Conservation (phyloP, 1,140 invertebrate genomes). For the Asobara japonica region DNA sequence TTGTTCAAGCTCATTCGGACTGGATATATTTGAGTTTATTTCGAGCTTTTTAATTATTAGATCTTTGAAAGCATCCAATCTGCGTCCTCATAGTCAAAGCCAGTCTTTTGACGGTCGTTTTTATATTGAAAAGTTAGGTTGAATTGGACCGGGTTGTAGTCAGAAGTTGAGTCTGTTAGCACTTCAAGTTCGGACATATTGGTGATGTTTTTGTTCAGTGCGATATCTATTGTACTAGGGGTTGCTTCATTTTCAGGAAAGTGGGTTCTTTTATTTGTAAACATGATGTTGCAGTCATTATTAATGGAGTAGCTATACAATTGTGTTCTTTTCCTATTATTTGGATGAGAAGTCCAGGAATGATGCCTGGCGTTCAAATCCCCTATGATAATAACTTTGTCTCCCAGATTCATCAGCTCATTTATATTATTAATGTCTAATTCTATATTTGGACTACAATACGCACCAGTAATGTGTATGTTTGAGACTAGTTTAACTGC, state of each 20-base stretch:
- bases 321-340: slow-evolving; percentile 39
- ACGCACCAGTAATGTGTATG: slow-evolving; percentile 38
- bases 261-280: slow-evolving; percentile 40
- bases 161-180: slow-evolving; percentile 39
- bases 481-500: slow-evolving; percentile 42
- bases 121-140: slow-evolving; percentile 10
- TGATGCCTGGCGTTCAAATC: slow-evolving; percentile 46
- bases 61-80: slow-evolving; percentile 31
- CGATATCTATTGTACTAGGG: slow-evolving; percentile 44
- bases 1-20: slow-evolving; percentile 26
- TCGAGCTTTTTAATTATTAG: slow-evolving; percentile 27
- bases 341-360: slow-evolving; percentile 41
- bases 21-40: slow-evolving; percentile 26
- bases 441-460: slow-evolving; percentile 41
- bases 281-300: slow-evolving; percentile 42
- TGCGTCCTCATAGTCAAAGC: slow-evolving; percentile 31
- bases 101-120: not conserved
- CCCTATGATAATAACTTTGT: slow-evolving; percentile 44
- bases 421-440: slow-evolving; percentile 34
- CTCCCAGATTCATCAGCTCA: slow-evolving; percentile 28
- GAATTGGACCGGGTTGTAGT: slow-evolving; percentile 42
- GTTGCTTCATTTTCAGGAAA: slow-evolving; percentile 38
- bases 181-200: slow-evolving; percentile 24
- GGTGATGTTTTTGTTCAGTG: slow-evolving; percentile 41
- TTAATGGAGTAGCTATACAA: slow-evolving; percentile 35